phyloP scores from a whole-genome alignment of 2,797 vertebrate genomes.

The Premnoplex brunnescens region DNA sequence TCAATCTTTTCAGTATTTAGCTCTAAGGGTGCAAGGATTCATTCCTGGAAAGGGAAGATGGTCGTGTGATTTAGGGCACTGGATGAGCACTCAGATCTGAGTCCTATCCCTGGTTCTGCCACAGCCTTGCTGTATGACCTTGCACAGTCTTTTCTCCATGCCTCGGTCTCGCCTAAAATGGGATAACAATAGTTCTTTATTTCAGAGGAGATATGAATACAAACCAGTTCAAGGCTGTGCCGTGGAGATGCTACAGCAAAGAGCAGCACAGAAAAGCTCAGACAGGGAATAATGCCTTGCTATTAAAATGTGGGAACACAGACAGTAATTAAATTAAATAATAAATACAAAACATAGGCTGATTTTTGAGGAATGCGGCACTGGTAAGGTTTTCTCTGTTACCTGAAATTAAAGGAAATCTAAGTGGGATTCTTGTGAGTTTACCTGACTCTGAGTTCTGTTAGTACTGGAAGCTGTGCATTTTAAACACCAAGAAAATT shows the following conservation, averaged over 20 bases:
- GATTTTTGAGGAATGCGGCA: neutral
- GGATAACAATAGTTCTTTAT: conserved; percentile 69
- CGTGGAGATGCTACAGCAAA: neutral
- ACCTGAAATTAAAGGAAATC: neutral
- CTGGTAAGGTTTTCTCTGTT: neutral
- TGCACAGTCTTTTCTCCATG: conserved; percentile 65
- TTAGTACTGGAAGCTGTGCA: neutral
- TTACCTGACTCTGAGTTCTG: neutral
- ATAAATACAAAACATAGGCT: neutral
- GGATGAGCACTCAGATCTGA: conserved; percentile 67
- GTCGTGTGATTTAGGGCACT: conserved; percentile 64
- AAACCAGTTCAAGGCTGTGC: conserved; percentile 1
- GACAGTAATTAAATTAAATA: neutral
- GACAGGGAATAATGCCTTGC: neutral
- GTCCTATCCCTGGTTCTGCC: conserved; percentile 58
- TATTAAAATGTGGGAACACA: neutral
- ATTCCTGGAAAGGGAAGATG: conserved; percentile 61
- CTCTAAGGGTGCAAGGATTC: conserved; percentile 63
- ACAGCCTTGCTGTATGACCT: conserved; percentile 64
- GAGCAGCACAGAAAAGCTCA: conserved; percentile 15
- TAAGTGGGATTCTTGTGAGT: neutral
- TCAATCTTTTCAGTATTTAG: conserved; percentile 57
- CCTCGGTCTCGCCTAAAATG: conserved; percentile 56
- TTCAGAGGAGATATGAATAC: conserved; percentile 17
- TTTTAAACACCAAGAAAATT: neutral